phyloP scores from a whole-genome alignment of 2,797 vertebrate species.

The Mus minutoides region DNA sequence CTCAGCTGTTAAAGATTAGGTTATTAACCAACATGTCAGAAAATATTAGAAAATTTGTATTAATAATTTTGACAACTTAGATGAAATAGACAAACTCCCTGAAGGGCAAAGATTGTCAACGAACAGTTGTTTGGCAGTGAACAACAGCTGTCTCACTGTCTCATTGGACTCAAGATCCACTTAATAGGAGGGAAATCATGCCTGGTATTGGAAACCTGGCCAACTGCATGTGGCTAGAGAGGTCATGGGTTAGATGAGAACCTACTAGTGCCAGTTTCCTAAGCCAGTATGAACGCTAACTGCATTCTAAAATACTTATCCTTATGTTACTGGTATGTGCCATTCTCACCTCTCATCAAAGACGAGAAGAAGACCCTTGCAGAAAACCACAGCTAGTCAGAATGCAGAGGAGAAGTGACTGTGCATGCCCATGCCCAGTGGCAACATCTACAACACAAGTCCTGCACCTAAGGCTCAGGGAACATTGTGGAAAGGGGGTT shows the following conservation, averaged over 20 bases:
- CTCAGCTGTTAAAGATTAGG: background rate
- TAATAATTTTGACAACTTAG: background rate
- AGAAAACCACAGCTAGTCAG: background rate
- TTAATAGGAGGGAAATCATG: background rate
- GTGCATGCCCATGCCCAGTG: background rate
- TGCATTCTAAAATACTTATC: background rate
- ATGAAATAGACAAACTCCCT: background rate
- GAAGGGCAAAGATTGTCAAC: background rate
- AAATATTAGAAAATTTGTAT: background rate
- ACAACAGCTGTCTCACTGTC: background rate
- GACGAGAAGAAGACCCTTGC: background rate
- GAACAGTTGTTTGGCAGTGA: background rate
- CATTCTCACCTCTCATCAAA: background rate
- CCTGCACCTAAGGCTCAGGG: background rate
- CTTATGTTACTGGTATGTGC: too few relatives aligned
- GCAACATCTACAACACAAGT: background rate
- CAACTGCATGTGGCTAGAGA: background rate
- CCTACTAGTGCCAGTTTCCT: background rate
- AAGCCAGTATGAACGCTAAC: background rate
- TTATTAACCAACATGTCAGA: background rate
- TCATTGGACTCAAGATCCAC: too few relatives aligned
- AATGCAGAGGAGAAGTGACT: background rate
- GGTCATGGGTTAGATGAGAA: background rate
- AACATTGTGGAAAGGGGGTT: background rate
- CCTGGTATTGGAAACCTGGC: background rate